phyloP scores from a whole-genome alignment of 1,140 invertebrate species.

The Drosophila kohkoa region DNA sequence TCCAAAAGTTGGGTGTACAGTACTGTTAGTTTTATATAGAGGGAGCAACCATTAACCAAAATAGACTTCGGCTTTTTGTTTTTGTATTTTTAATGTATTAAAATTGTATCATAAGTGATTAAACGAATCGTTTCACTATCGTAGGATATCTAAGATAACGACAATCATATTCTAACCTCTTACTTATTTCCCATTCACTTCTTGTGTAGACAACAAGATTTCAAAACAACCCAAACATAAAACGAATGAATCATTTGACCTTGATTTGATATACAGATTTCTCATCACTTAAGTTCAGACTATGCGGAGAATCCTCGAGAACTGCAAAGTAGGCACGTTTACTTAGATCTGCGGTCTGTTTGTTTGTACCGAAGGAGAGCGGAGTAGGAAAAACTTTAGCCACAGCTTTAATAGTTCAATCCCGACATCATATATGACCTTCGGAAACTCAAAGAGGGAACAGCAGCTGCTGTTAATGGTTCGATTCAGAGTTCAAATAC shows the following conservation, averaged over 20 bases:
- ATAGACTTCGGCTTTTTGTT: too few relatives aligned
- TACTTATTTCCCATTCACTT: conserved; percentile 8
- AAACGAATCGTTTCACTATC: too few relatives aligned
- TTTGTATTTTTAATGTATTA: too few relatives aligned
- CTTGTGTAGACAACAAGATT: conserved; percentile 37
- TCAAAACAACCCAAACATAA: neutral
- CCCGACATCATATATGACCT: conserved; percentile 9
- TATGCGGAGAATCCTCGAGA: neutral
- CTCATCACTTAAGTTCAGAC: neutral
- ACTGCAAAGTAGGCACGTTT: conserved; percentile 31
- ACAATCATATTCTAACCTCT: too few relatives aligned
- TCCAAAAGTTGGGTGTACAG: too few relatives aligned
- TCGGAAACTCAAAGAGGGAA: neutral
- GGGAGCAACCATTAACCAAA: too few relatives aligned
- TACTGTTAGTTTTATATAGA: too few relatives aligned
- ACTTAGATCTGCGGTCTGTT: neutral
- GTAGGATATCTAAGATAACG: neutral
- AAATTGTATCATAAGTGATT: too few relatives aligned
- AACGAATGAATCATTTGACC: conserved; percentile 24
- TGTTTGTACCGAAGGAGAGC: neutral
- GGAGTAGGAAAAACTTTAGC: neutral
- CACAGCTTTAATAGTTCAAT: neutral
- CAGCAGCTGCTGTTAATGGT: conserved; percentile 33
- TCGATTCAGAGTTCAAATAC: conserved; percentile 11
- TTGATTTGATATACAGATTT: conserved; percentile 31